phyloP scores from a whole-genome alignment of 2,113 vertebrate species.

The Perccottus glenii region DNA sequence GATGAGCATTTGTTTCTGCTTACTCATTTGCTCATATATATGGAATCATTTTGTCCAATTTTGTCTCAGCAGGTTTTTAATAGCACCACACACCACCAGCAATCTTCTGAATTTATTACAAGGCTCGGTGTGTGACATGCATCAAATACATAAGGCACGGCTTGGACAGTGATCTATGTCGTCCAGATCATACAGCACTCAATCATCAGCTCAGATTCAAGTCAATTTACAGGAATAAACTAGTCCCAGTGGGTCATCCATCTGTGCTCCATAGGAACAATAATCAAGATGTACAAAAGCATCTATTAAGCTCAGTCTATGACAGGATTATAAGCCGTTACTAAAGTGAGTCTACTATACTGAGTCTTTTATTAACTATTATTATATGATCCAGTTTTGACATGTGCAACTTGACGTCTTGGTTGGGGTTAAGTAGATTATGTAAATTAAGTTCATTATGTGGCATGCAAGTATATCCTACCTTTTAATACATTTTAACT shows the following conservation, averaged over 20 bases:
- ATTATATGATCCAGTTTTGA: too few species aligned
- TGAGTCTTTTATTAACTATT: too few species aligned
- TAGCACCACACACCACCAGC: not conserved
- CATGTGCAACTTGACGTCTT: too few species aligned
- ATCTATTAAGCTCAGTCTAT: not conserved
- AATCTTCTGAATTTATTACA: not conserved
- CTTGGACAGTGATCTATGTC: not conserved
- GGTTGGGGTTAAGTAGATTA: too few species aligned
- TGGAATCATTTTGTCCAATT: conserved; percentile 4
- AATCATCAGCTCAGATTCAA: not conserved
- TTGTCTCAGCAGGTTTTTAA: not conserved
- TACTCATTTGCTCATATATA: conserved; percentile 26
- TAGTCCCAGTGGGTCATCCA: not conserved
- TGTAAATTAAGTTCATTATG: too few species aligned
- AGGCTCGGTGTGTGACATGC: not conserved
- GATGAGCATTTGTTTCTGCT: conserved; percentile 11
- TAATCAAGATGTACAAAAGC: not conserved
- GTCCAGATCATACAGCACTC: not conserved
- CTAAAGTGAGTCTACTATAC: too few species aligned
- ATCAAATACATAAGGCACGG: not conserved
- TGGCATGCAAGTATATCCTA: too few species aligned
- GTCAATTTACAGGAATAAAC: conserved; percentile 2
- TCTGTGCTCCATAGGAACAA: not conserved
- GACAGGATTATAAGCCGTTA: not conserved
- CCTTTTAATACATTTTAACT: too few species aligned